phyloP scores from a whole-genome alignment of 1,140 invertebrate species.

The Epicauta chinensis region DNA sequence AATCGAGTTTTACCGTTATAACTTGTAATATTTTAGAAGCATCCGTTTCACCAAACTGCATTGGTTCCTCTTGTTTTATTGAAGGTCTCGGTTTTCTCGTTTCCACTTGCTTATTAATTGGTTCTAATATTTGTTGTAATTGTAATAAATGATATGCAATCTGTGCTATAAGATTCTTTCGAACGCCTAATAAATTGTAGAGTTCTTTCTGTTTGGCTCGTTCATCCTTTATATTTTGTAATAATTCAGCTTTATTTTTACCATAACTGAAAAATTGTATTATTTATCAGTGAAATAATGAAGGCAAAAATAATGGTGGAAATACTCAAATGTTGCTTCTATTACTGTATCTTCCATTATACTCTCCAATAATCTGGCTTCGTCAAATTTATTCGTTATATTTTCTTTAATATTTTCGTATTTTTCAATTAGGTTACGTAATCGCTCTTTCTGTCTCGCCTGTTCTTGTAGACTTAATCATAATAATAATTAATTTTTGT shows the following conservation, averaged over 20 bases:
- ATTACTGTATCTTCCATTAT: conserved; percentile 50
- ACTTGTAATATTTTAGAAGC: conserved; percentile 1
- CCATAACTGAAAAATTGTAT: not conserved
- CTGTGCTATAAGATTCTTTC: not conserved
- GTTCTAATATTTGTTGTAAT: not conserved
- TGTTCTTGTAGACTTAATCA: conserved; percentile 51
- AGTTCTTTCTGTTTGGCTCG: not conserved
- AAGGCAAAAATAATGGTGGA: not conserved
- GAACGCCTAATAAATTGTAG: not conserved
- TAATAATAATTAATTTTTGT: not conserved
- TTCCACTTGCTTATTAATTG: not conserved
- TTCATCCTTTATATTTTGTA: not conserved
- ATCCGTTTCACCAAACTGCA: not conserved
- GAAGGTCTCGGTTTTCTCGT: not conserved
- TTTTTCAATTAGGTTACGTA: conserved; percentile 46
- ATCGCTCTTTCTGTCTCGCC: conserved; percentile 45
- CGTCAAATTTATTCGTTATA: conserved; percentile 48
- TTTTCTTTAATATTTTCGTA: conserved; percentile 47
- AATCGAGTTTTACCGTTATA: conserved; percentile 19
- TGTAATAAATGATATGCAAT: not conserved
- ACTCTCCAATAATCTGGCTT: conserved; percentile 50
- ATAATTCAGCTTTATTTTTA: not conserved
- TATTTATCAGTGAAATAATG: not conserved
- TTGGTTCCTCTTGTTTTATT: too few relatives aligned
- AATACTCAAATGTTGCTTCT: conserved; percentile 43